Evolutionary conservation across 2,888 invertebrate species (phyloP).

Genomic region (Idaea aversata): DNA sequence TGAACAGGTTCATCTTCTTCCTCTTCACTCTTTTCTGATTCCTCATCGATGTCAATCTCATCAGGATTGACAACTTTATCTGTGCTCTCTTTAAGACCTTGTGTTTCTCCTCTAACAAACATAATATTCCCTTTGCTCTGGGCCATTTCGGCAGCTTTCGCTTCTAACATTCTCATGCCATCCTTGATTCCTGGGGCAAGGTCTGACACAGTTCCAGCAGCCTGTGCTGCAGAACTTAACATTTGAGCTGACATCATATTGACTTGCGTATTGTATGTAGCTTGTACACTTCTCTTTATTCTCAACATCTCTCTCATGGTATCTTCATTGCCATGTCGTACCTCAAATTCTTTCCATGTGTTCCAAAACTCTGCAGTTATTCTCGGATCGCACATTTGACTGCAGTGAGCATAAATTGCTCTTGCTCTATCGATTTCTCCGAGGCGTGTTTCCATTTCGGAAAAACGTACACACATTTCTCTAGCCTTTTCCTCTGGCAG

Average conservation of each 20-base stretch:
- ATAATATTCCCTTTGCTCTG: constrained; percentile 83
- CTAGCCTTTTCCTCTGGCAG: constrained; percentile 94
- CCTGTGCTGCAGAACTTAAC: constrained; percentile 87
- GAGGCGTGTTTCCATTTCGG: constrained; percentile 98
- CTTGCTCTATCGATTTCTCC: constrained; percentile 99
- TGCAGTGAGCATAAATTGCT: constrained; percentile 98
- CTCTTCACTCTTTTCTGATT: constrained; percentile 82
- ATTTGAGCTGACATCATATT: constrained; percentile 99
- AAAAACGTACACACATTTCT: constrained; percentile 97
- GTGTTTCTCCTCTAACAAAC: constrained; percentile 94
- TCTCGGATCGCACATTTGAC: constrained; percentile 99
- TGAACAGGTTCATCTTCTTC: constrained; percentile 87
- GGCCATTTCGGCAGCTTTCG: constrained; percentile 87
- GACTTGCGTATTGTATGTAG: constrained; percentile 98
- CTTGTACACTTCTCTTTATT: constrained; percentile 98
- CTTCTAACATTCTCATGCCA: constrained; percentile 94
- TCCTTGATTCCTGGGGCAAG: constrained; percentile 88
- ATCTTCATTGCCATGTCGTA: constrained; percentile 99
- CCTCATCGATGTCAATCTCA: constrained; percentile 92
- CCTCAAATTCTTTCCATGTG: constrained; percentile 99
- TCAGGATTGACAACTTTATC: constrained; percentile 91
- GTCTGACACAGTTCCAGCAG: constrained; percentile 85
- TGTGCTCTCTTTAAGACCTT: constrained; percentile 83
- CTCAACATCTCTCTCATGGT: constrained; percentile 99
- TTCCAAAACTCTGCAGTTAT: constrained; percentile 98